These are phyloP conservation scores for Neelides folsomi DNA, from an alignment of 2,888 invertebrate genomes.

Conservation along the genomic window DNA sequence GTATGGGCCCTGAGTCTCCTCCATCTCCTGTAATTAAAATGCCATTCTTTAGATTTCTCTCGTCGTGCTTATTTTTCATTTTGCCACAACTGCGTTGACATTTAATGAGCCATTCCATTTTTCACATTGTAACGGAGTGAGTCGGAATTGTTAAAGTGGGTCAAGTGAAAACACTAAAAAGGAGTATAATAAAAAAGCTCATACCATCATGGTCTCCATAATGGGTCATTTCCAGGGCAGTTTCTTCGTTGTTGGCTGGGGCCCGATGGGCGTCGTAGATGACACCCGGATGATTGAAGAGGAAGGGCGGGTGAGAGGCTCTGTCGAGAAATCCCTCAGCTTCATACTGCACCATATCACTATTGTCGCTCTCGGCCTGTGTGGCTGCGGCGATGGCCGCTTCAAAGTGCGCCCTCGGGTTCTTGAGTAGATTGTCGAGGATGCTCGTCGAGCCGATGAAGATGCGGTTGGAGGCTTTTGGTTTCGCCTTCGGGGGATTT, in stretches of 20 bases:
- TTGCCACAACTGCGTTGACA: constrained; percentile 27
- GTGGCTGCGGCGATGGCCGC: constrained; percentile 19
- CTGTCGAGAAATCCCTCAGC: constrained; percentile 28
- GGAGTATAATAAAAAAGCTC: too few species aligned
- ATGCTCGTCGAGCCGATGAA: constrained; percentile 32
- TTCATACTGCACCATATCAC: constrained; percentile 32
- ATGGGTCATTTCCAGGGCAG: not conserved
- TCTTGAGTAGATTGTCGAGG: constrained; percentile 33
- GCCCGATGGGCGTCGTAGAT: constrained; percentile 11
- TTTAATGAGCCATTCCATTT: constrained; percentile 11
- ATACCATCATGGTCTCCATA: too few species aligned
- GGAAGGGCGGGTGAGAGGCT: constrained; percentile 13
- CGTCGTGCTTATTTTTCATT: too few species aligned
- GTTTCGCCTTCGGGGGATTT: constrained; percentile 10
- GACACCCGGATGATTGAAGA: constrained; percentile 21
- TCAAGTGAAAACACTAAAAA: not conserved
- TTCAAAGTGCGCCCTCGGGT: constrained; percentile 25
- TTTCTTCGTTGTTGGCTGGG: constrained; percentile 12
- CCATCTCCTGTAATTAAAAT: too few species aligned
- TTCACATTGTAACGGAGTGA: too few species aligned
- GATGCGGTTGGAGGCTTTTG: constrained; percentile 24
- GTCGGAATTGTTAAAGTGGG: not conserved
- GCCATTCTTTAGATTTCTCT: too few species aligned
- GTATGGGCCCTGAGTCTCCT: constrained; percentile 30
- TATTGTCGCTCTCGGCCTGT: constrained; percentile 26